Evolutionary conservation across 2,797 vertebrate species (phyloP), one percentile per base, ranked within the genome.

Genomic region (Rhyacichthys aspro): DNA sequence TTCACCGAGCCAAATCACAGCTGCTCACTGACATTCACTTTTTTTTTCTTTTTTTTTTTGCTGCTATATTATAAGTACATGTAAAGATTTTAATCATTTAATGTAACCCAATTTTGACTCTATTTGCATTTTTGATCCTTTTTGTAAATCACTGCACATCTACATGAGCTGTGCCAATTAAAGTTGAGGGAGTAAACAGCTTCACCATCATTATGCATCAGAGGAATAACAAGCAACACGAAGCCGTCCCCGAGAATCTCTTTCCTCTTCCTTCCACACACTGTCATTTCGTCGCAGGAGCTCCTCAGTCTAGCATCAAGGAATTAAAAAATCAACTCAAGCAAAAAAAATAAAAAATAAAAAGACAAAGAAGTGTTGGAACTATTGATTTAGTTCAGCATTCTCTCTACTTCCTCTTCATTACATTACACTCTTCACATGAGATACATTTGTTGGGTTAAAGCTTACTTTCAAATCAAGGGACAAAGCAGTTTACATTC

Each of bases 251-350:
- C n/a, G n/a, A n/a, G n/a, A n/a, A n/a, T n/a, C n/a, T n/a, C n/a
- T n/a, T n/a, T n/a, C n/a, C n/a, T n/a, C n/a, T n/a, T n/a, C n/a
- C n/a, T n/a, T n/a, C n/a, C n/a, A n/a, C n/a, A n/a, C n/a, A n/a
- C n/a, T 74, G 72, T 83, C 76, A 84, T 75, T 63, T 63, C 74
- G 81, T 84, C 84, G 76, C 79, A 70, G 67, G 62, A 72, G 62
- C 64, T 75, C n/a, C n/a, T n/a, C n/a, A n/a, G n/a, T n/a, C n/a
- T n/a, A n/a, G n/a, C n/a, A n/a, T n/a, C n/a, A n/a, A n/a, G n/a
- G n/a, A n/a, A n/a, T n/a, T n/a, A n/a, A n/a, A n/a, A n/a, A 28
- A 28, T 28, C 23, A 28, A 28, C 55, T 73, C 59, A 68, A 76
- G 62, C 23, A 28, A 28, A 28, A 6, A 28, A 28, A 28, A 28